Base-by-base conservation (phyloP, 2,888 invertebrate genomes). In the Campoplex capitator region DNA sequence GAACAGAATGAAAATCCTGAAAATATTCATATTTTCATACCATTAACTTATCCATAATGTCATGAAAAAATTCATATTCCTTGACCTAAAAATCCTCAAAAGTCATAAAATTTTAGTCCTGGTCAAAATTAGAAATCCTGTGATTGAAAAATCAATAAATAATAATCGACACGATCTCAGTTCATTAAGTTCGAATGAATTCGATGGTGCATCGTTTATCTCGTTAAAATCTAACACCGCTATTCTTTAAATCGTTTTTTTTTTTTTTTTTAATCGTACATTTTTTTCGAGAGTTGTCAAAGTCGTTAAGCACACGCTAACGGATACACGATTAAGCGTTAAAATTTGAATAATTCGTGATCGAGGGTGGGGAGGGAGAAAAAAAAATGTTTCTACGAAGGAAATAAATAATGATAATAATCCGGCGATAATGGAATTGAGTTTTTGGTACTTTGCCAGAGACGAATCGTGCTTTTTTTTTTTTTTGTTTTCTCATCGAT, bases 251-350 rank as follows among this genome's bases (percentile, higher is more conserved):
- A 62, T 62, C 62, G 18, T 51, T 51, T 71, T 79, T 79, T 71
- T 68, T 45, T 45, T 35, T 35, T 70, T 65, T 18, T 65, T 54
- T 56, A 42, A 54, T 83, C 74, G 71, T 83, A 79, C 78, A 85
- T 78, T 74, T 38, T 74, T 38, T 35, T 70, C 70, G 45, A 83
- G 71, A 80, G 68, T 75, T 73, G 76, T 79, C 28, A 56, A 79
- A 73, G 32, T 80, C 76, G 83, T 48, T 38, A 79, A 85, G 54
- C 78, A 70, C 42, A 58, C 65, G 77, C 79, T 86, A 80, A 67
- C 68, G 67, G 51, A 73, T 86, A 84, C 73, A 77, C 80, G 79
- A 86, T 83, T 67, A 71, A 79, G 76, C 76, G 54, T 82, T 71
- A 75, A 35, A 62, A 48, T 58, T 83, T 70, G 32, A 75, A 76